Evolutionary conservation across 2,888 invertebrate genomes (phyloP).

Genomic region (Conistra vaccinii): DNA sequence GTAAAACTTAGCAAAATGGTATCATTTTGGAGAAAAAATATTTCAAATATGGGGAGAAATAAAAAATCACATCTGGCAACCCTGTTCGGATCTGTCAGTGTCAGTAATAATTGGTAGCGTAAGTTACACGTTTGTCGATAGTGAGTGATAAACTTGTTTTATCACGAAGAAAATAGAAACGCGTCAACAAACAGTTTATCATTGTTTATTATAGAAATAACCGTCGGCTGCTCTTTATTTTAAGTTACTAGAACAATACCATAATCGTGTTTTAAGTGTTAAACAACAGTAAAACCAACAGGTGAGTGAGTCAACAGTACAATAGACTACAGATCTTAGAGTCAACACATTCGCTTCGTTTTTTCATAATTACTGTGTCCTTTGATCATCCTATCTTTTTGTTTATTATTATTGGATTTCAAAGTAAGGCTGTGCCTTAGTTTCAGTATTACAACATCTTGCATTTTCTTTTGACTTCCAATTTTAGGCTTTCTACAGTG

Average conservation of each 20-base stretch:
- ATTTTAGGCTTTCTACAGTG: not conserved
- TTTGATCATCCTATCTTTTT: not conserved
- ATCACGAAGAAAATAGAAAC: constrained; percentile 14
- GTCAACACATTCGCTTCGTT: not conserved
- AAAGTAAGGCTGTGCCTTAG: not conserved
- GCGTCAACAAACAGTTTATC: not conserved
- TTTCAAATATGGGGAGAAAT: too few species aligned
- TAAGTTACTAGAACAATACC: not conserved
- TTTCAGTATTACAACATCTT: not conserved
- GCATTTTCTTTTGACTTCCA: not conserved
- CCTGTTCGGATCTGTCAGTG: constrained; percentile 5
- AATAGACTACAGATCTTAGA: not conserved
- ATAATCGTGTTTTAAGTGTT: not conserved
- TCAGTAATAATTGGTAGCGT: too few species aligned
- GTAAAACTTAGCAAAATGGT: too few species aligned
- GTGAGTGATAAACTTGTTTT: constrained; percentile 2
- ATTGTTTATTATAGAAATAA: not conserved
- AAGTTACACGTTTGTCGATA: too few species aligned
- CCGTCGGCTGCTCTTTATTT: not conserved
- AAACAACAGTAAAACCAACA: constrained; percentile 33
- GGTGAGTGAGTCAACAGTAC: constrained; percentile 45
- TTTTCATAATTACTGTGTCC: not conserved
- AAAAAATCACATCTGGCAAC: too few species aligned
- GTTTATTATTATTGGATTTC: not conserved
- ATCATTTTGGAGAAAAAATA: too few species aligned